Base-by-base conservation (phyloP, 2,888 invertebrate genomes). In the Microplitis manilae region DNA sequence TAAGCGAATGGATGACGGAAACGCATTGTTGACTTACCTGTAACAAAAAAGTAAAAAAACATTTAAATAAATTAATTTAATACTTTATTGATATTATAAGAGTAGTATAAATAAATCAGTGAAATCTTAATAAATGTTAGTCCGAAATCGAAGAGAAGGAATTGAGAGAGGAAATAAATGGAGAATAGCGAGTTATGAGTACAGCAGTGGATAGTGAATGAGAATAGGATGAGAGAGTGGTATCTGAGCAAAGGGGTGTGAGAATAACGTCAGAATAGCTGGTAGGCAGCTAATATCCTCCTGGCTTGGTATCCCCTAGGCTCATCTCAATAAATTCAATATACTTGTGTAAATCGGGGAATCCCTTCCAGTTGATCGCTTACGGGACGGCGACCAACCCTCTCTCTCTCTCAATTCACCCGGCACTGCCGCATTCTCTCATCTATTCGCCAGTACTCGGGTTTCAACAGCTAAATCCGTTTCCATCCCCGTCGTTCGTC, bases 321-420 rank as follows among this genome's bases (percentile, higher is more conserved):
- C 89, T 90, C 90, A 89, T 90, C 90, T 90, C 90, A 90, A 90
- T 90, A 90, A 90, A 90, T 90, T 90, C 89, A 90, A 90, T 90
- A 90, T 90, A 90, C 89, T 89, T 89, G 89, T 89, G 87, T 87
- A 89, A 89, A 89, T 89, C 88, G 87, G 84, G 38, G 77, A 84
- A 84, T 83, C 83, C 83, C 80, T 80, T 80, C 79, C 79, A 79
- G 73, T 77, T 77, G 77, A 69, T 41, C 20, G 61, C 15, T 30
- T 39, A n/a, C 39, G 61, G 38, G 71, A 39, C 61, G 59, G 50
- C 50, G 13, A 50, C 50, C 50, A 50, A 50, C 9, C 50, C 69
- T 50, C 76, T 75, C 68, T 50, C 76, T 73, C 77, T 68, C 69
- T 61, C 69, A 69, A 15, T 17, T 38, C 39, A 40, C n/a, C 41